Percentiles rank a stretch among this genome's conserved stretches.
These are phyloP conservation scores for Ceyx melanurus DNA, from an alignment of 2,113 vertebrate species.

Conservation along the genomic window DNA sequence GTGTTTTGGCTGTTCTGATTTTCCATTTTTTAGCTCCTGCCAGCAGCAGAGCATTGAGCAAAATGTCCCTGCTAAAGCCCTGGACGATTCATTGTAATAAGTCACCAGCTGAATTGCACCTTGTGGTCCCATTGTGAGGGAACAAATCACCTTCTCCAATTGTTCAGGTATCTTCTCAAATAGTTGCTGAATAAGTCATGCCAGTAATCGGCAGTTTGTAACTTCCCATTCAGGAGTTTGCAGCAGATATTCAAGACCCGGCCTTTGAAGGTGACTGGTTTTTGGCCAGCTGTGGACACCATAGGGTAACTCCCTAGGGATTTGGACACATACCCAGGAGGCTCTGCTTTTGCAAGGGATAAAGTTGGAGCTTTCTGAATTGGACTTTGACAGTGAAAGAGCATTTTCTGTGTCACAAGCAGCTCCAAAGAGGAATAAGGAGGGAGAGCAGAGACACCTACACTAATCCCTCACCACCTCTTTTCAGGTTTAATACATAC, in stretches of 20 bases:
- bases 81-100: background rate
- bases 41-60: background rate
- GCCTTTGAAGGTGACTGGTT: background rate
- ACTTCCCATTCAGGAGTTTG: background rate
- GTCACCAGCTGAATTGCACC: constrained; percentile 11
- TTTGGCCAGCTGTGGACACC: background rate
- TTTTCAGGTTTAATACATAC: background rate
- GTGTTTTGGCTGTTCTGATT: constrained; percentile 17
- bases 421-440: background rate
- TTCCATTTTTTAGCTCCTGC: constrained; percentile 16
- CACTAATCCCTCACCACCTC: background rate
- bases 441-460: background rate
- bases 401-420: background rate
- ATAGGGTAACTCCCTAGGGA: background rate
- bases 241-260: background rate
- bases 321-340: background rate
- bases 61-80: constrained; percentile 16
- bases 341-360: background rate
- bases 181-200: constrained; percentile 59
- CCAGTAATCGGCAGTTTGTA: background rate
- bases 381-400: background rate
- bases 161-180: constrained; percentile 31
- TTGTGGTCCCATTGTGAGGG: constrained; percentile 38
- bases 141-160: constrained; percentile 47
- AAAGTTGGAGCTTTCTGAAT: background rate